Evolutionary conservation across 1,140 invertebrate genomes (phyloP), one percentile per base, ranked within the genome.

Genomic region (Chionoecetes opilio): DNA sequence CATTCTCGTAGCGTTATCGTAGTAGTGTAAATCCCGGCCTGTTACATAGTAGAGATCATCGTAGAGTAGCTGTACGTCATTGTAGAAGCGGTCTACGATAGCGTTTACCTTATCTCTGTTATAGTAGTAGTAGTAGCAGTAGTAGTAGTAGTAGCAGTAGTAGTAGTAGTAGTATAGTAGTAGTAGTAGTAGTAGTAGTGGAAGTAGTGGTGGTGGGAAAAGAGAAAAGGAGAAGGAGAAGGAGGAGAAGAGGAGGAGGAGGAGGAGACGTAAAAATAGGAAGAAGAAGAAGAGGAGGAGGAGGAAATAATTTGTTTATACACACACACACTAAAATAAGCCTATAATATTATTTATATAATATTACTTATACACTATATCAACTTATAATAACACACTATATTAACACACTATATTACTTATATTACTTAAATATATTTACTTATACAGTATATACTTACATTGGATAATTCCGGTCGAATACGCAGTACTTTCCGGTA

Each of bases 31-130:
- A 53, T 97, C 96, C 34, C 96, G 87, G 9, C 96, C 85, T 0
- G 96, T 91, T 35, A 97, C 96, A 53, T 96, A 96, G 89, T 97
- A 96, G 32, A 97, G 90, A 85, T 96, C 96, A 35, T 96, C 95
- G 90, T 97, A 97, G 91, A 97, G 92, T 17, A 93, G 91, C 26
- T 95, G 91, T n/a, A 97, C 85, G 31, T 96, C 94, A 38, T 96
- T 95, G 32, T 96, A 95, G 95, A 96, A 97, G 5, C 96, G 96
- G 32, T 96, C 89, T 0, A 96, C 96, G 31, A 97, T 96, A 9
- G 95, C 35, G 17, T 96, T 96, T 26, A 97, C 96, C 93, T 96
- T 96, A 90, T 97, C 96, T 95, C 96, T 97, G 95, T 29, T 29
- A 96, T 84, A 17, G 91, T 92, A 53, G 35, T 63, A 35, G 88